These are phyloP conservation scores for Takifugu rubripes DNA, from an alignment of 2,797 vertebrate species.

Conservation along the genomic window DNA sequence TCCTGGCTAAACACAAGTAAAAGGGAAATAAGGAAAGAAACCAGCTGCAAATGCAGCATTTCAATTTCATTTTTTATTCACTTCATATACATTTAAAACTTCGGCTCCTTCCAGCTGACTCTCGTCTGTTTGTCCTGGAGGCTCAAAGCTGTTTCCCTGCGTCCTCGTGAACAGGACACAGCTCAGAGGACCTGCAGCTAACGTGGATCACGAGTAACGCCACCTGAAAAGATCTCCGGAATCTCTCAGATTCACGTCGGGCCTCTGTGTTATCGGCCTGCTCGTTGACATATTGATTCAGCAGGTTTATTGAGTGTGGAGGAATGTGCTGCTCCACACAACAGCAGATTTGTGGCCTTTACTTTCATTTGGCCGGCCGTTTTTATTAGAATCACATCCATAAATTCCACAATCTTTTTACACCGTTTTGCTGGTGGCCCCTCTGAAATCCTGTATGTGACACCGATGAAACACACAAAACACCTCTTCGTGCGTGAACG, in stretches of 20 bases:
- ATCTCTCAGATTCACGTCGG: slow-evolving; percentile 66
- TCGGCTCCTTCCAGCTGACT: slow-evolving; percentile 34
- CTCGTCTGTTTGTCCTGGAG: slow-evolving; percentile 10
- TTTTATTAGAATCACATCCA: not conserved
- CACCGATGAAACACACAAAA: slow-evolving; percentile 64
- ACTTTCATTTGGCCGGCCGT: slow-evolving; percentile 19
- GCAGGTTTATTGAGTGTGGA: slow-evolving; percentile 73
- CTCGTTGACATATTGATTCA: slow-evolving; percentile 73
- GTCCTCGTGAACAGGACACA: slow-evolving; percentile 64
- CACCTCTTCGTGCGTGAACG: slow-evolving; percentile 67
- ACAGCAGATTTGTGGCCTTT: slow-evolving; percentile 33
- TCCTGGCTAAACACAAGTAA: slow-evolving; percentile 7
- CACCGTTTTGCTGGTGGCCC: not conserved
- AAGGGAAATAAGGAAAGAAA: not conserved
- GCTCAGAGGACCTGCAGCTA: slow-evolving; percentile 66
- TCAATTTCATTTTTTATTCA: too few relatives aligned
- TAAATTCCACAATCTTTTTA: not conserved
- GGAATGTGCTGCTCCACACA: slow-evolving; percentile 60
- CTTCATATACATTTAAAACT: slow-evolving; percentile 8
- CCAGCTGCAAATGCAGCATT: too few relatives aligned
- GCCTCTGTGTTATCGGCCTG: slow-evolving; percentile 68
- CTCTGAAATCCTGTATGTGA: slow-evolving; percentile 11
- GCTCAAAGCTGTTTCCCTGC: slow-evolving; percentile 51
- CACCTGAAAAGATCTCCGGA: slow-evolving; percentile 70
- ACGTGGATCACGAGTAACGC: slow-evolving; percentile 64